Evolutionary conservation across 35 echinoderm and acorn worm species (phyloP).

Genomic region (Amphiura filiformis): DNA sequence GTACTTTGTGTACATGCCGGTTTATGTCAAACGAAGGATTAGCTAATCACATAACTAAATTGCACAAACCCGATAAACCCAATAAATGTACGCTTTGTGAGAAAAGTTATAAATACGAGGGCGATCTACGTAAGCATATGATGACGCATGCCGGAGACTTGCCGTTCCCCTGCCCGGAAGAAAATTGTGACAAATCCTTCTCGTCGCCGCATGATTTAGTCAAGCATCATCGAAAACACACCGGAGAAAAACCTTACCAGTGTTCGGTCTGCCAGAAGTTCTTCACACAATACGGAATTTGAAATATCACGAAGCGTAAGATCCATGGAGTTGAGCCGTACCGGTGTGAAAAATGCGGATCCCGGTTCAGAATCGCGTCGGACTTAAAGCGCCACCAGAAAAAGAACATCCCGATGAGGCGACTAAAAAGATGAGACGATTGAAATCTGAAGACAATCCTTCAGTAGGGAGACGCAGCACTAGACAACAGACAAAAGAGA

Average conservation of each 20-base stretch:
- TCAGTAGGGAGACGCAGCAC: not conserved
- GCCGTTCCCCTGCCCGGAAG: not conserved
- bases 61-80: conserved; percentile 6
- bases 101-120: conserved; percentile 3
- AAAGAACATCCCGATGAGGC: not conserved
- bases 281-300: conserved; percentile 9
- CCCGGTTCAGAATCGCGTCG: not conserved
- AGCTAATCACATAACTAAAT: not conserved
- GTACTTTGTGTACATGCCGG: not conserved
- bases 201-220: not conserved
- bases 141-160: conserved; percentile 9
- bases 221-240: conserved; percentile 44
- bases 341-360: not conserved
- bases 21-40: not conserved
- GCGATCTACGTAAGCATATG: not conserved
- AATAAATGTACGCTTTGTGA: conserved; percentile 12
- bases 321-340: not conserved
- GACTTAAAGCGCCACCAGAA: not conserved
- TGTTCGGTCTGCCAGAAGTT: conserved; percentile 37
- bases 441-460: not conserved
- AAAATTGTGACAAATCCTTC: not conserved
- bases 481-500: not conserved
- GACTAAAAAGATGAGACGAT: too few species aligned
- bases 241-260: conserved; percentile 55
- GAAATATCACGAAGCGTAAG: not conserved